Evolutionary conservation across 2,888 invertebrate species (phyloP), one percentile per base, ranked within the genome.

Genomic region (Meiosimyza decipiens): DNA sequence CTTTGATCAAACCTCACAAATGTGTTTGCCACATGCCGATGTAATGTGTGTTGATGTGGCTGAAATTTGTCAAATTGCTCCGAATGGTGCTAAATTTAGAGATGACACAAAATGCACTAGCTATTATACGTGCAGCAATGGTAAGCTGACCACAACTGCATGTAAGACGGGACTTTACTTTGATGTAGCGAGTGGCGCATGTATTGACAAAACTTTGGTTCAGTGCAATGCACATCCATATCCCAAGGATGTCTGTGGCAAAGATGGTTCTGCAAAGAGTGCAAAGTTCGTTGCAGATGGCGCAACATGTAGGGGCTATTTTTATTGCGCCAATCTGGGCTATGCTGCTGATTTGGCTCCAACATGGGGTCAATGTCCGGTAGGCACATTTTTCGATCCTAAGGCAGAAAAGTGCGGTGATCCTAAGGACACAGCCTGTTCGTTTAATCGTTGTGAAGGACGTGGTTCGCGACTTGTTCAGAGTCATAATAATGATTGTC

Each of bases 221-320:
- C 6, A 65, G 0, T 85, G 84, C 60, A 55, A 72, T 0, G 76
- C 80, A 3, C 85, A 85, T 71, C 78, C 84, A 4, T 74, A 79
- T 3, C 77, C 78, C 9, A 16, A 18, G 1, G 49, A 71, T 5
- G 63, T 79, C 0, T 85, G 86, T 12, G 18, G 63, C 9, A 71
- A 9, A 6, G 62, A 59, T 7, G 74, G 9, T 0, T 77, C 64
- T 3, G 63, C 77, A 0, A 57, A 71, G 9, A 67, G 28, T 0
- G 77, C 77, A 15, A 13, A 1, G 3, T 78, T 28, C n/a, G 73
- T 74, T 11, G 1, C 79, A 3, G 86, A 84, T 71, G 16, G 22
- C 0, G 81, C 78, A 3, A 81, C 82, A 12, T 85, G 86, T 49
- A 82, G 85, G 5, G 86, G 85, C 0, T 85, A 80, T 70, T 86